Base-by-base conservation (phyloP, 2,888 invertebrate genomes). In the Heterodera filipjevi region DNA sequence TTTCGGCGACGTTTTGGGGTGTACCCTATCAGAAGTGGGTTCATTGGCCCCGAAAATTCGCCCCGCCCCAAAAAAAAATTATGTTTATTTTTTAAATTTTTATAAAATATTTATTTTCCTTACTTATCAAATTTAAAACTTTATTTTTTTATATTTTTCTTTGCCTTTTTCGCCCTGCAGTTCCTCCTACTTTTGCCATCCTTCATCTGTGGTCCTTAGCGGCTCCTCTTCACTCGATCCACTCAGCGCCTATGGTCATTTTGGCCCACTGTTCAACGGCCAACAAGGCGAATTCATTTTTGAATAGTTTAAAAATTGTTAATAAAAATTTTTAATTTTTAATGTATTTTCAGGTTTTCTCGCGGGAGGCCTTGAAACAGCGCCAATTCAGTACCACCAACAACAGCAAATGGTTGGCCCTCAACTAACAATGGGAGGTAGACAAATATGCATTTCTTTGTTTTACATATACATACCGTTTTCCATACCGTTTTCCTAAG, bases 371-470 rank as follows among this genome's bases (percentile, higher is more conserved):
- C 22, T 32, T 19, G 68, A 35, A 35, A 14, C 16, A 14, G 22
- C 68, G 33, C 68, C 68, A 1, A 14, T 68, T 19, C 68, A 68
- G 22, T 68, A 68, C 68, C 68, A 68, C 16, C 68, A 68, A 2
- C 68, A 30, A 19, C 68, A 68, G 3, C 27, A n/a, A 5, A 49
- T 49, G 49, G 19, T 49, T 49, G 59, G 59, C 27, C 59, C 5
- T n/a, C 59, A 59, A 27, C 59, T 27, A 59, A n/a, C 68, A 33
- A 3, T 32, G 16, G 33, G 27, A 32, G 35, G 68, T 68, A 32
- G 8, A 68, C 6, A 66, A n/a, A n/a, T n/a, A n/a, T n/a, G n/a
- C n/a, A 66, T 59, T 59, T 1, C 5, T 59, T 59, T 59, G 3
- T n/a, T n/a, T n/a, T n/a, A n/a, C n/a, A n/a, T n/a, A n/a, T n/a